Evolutionary conservation across 2,888 invertebrate species (phyloP).

Genomic region (Sphaeridia pumilis): DNA sequence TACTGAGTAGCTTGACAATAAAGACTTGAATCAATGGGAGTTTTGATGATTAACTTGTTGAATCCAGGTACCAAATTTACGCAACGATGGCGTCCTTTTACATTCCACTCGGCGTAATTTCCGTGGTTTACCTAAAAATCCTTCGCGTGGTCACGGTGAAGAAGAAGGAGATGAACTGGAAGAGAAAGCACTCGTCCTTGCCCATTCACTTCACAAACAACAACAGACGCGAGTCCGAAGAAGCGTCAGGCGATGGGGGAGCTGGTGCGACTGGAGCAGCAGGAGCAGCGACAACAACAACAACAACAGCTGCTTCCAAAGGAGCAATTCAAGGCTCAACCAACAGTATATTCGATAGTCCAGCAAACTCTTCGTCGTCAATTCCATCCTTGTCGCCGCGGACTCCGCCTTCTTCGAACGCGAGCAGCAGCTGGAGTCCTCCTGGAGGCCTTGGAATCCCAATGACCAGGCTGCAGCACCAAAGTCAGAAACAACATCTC

Average conservation of each 20-base stretch:
- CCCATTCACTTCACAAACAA: background rate
- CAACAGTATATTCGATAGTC: too few species aligned
- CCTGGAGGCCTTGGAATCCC: too few species aligned
- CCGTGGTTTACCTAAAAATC: conserved; percentile 93
- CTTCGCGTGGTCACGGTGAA: conserved; percentile 84
- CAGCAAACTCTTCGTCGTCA: too few species aligned
- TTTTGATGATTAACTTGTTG: conserved; percentile 5
- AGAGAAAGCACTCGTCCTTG: conserved; percentile 15
- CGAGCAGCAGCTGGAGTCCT: too few species aligned
- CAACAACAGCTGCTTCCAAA: background rate
- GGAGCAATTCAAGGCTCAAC: too few species aligned
- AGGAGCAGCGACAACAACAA: background rate
- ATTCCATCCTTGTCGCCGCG: too few species aligned
- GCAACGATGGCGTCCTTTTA: conserved; percentile 93
- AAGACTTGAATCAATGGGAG: too few species aligned
- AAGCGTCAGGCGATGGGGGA: too few species aligned
- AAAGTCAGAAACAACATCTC: background rate
- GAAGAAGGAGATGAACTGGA: conserved; percentile 67
- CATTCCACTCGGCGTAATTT: conserved; percentile 89
- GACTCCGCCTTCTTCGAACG: too few species aligned
- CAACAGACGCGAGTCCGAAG: background rate
- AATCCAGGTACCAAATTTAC: conserved; percentile 81
- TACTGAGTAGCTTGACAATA: too few species aligned
- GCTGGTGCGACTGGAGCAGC: background rate
- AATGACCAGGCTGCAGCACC: too few species aligned